These are phyloP conservation scores for Conops quadrifasciatus DNA, from an alignment of 2,888 invertebrate genomes.

Conservation along the genomic window DNA sequence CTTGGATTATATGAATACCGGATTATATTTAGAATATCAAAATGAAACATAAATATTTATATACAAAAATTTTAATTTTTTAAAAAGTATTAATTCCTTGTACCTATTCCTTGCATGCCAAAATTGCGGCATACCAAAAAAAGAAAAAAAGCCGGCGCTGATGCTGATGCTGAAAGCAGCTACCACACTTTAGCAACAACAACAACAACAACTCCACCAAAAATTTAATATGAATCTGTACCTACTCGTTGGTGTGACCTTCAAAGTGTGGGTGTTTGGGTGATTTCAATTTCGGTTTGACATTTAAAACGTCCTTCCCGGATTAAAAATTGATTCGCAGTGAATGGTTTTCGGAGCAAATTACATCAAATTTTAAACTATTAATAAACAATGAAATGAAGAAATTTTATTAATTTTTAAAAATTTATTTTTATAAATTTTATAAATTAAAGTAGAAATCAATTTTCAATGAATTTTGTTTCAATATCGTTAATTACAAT, in stretches of 20 bases:
- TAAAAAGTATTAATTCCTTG: no score
- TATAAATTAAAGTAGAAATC: background rate
- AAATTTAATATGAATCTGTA: background rate
- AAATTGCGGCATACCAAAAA: slow-evolving; percentile 19
- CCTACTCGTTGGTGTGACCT: slow-evolving; percentile 26
- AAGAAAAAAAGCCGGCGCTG: background rate
- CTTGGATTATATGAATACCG: no score
- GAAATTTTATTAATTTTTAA: no score
- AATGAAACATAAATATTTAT: no score
- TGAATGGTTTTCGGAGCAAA: background rate
- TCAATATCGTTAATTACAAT: background rate
- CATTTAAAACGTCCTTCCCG: slow-evolving; percentile 1
- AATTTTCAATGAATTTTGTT: background rate
- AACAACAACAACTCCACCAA: slow-evolving; percentile 7
- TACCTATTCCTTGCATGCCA: no score
- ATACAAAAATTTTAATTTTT: no score
- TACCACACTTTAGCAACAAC: background rate
- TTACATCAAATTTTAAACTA: no score
- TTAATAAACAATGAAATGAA: background rate
- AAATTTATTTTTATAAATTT: background rate
- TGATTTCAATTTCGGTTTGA: background rate
- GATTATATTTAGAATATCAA: no score
- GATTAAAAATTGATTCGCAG: background rate
- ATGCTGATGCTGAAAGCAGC: background rate
- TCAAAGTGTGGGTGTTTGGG: slow-evolving; percentile 18